These are phyloP conservation scores for Pavo muticus DNA, from an alignment of 2,113 vertebrate species.

Conservation along the genomic window DNA sequence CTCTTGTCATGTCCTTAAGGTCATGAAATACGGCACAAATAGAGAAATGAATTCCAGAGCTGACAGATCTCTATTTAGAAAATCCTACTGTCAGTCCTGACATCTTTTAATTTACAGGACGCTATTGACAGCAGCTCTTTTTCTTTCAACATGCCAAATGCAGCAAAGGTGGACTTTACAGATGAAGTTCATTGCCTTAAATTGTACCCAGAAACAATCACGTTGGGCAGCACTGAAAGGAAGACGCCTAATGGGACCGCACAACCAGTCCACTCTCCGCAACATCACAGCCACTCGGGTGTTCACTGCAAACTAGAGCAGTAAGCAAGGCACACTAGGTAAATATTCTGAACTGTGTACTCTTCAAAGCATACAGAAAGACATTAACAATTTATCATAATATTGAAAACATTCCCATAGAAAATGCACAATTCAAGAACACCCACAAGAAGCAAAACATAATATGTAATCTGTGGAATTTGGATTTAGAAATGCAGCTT, in stretches of 20 bases:
- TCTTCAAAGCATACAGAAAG: background rate
- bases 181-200: background rate
- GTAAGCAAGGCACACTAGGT: background rate
- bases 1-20: accelerated
- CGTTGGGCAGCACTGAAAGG: background rate
- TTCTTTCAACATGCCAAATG: background rate
- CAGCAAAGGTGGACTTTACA: background rate
- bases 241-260: accelerated
- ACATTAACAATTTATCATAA: background rate
- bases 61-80: background rate
- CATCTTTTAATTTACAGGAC: background rate
- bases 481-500: background rate
- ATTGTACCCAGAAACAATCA: background rate
- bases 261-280: background rate
- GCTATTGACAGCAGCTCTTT: background rate
- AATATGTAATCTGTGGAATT: background rate
- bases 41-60: background rate
- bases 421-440: background rate
- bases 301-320: background rate
- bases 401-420: background rate
- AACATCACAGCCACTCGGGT: accelerated
- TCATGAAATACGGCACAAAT: background rate
- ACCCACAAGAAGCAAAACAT: background rate
- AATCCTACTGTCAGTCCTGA: background rate
- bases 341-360: background rate